phyloP scores from a whole-genome alignment of 1,140 invertebrate genomes.

The Paraescarpia echinospica region DNA sequence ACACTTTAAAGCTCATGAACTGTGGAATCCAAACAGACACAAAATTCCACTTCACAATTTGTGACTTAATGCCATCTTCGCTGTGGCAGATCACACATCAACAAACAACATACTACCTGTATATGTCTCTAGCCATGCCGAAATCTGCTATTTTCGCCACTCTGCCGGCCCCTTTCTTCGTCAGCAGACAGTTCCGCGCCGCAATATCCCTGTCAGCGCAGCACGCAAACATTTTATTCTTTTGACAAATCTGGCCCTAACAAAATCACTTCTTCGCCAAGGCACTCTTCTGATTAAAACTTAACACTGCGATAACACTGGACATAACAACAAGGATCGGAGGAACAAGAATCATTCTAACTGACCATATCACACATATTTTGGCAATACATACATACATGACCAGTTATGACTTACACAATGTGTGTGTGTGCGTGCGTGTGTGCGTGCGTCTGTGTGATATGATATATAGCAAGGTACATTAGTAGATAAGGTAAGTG shows the following conservation, averaged over 20 bases:
- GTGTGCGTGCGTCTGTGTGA: no score
- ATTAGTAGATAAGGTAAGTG: no score
- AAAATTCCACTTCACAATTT: no score
- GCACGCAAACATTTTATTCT: background rate
- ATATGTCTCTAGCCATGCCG: slow-evolving; percentile 62
- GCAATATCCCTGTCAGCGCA: slow-evolving; percentile 78
- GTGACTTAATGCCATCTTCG: no score
- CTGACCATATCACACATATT: background rate
- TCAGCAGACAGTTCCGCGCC: slow-evolving; percentile 90
- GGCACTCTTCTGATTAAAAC: background rate
- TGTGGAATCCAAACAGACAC: no score
- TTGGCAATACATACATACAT: no score
- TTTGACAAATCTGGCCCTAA: background rate
- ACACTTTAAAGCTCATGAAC: no score
- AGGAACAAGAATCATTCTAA: background rate
- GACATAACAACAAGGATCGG: background rate
- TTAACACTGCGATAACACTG: background rate
- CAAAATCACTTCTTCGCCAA: background rate
- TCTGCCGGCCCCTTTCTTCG: slow-evolving; percentile 73
- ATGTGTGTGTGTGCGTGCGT: no score
- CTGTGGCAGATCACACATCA: no score
- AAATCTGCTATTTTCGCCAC: slow-evolving; percentile 67
- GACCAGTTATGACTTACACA: no score
- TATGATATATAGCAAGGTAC: no score
- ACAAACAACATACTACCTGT: no score